Evolutionary conservation across 2,113 vertebrate genomes (phyloP), one percentile per base, ranked within the genome.

Genomic region (Emydocephalus ijimae): DNA sequence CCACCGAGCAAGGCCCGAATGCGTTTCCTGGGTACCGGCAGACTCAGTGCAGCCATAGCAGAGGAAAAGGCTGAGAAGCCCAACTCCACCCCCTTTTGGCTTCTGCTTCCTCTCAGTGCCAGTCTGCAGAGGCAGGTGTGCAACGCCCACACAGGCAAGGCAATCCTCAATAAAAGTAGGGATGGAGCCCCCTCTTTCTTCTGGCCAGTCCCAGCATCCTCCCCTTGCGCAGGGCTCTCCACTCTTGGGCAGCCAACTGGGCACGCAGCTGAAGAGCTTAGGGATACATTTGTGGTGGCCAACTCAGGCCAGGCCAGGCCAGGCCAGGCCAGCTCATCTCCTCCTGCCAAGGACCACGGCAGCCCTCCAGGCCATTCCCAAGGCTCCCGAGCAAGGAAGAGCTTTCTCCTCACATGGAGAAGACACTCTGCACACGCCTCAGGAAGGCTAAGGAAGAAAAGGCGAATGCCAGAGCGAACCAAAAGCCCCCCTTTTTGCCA

Each of bases 381-480:
- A 69, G 64, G 64, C 64, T 69, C 64, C 64, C 2, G 5, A 69
- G 64, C 14, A 5, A 74, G n/a, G n/a, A 74, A 34, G n/a, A 20
- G n/a, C 15, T 34, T 39, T 39, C n/a, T 39, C 2, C 69, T 74
- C 15, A 74, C 2, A 14, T 0, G 5, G 64, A 64, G 18, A n/a
- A n/a, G 10, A 4, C 57, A 20, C 43, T 64, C 23, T 12, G 34
- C 24, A 8, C 29, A 1, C 2, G 1, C 12, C 91, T 57, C 24
- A 43, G 56, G 39, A 74, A 10, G 9, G 43, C 21, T 18, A 29
- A 87, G 45, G 45, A 92, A 93, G 87, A 91, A 94, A 94, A 0
- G n/a, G 48, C 54, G 89, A 91, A 90, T 59, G 43, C 86, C 94
- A 81, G 88, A 96, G 26, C 6, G 90, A 90, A 69, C 8, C 85